Evolutionary conservation across 2,113 vertebrate species (phyloP), one percentile per base, ranked within the genome.

Genomic region (Cygnus buccinator): DNA sequence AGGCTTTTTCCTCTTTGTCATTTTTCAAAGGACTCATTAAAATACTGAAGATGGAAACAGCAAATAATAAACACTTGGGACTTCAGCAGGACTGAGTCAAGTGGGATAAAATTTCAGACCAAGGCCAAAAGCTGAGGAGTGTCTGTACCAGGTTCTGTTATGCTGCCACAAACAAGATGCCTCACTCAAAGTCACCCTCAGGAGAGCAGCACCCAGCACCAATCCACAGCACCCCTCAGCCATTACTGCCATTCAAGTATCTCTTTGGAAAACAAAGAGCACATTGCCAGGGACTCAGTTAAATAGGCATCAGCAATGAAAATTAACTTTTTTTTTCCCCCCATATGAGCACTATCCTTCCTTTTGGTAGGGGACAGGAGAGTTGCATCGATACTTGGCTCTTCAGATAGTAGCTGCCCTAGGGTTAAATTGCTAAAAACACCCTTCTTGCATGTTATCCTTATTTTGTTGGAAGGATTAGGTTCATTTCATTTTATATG

Each of bases 391-490:
- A 59, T 54, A 78, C 83, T 94, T 95, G 89, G 58, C 94, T 96
- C 94, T 93, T 96, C 86, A 94, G 82, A 88, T 73, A 84, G 74
- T 21, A 89, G 43, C 44, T 95, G 91, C 71, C 88, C 92, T 71
- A 72, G 74, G 78, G 87, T 96, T 97, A 97, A 93, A 94, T 90
- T 67, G 81, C 62, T 97, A 91, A 95, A 92, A 85, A 58, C 74
- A 89, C 67, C 31, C 43, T 1, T 83, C 87, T 94, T 90, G 26
- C 50, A 95, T 92, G 70, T 95, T 94, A 87, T 67, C 68, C 61
- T 94, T 91, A 81, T 94, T 95, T 93, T 79, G 25, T 88, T 61
- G 41, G 58, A 88, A 95, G 59, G 72, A 97, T 95, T 71, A 95
- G 12, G 76, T 93, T 95, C 88, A 50, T 90, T 88, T 91, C 84